A percentile compares a stretch with the other conserved stretches of the same genome.
phyloP scores from a whole-genome alignment of 1,140 invertebrate genomes.

The Drosophila varians region DNA sequence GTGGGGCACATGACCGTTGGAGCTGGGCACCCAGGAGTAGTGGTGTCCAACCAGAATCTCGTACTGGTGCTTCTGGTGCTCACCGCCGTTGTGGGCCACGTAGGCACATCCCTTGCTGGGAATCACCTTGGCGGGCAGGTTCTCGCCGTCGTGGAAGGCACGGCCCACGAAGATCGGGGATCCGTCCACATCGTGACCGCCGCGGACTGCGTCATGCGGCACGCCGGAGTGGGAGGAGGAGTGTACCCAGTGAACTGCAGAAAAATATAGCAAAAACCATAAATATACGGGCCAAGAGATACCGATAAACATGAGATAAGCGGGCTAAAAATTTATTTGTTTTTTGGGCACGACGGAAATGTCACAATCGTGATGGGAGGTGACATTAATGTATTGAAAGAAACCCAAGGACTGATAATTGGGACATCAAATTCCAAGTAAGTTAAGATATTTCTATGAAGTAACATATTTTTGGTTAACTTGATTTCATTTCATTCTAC shows the following conservation, averaged over 20 bases:
- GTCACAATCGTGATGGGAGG: not conserved
- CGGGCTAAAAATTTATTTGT: not conserved
- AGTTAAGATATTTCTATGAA: too few species aligned
- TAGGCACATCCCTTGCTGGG: conserved; percentile 84
- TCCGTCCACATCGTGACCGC: conserved; percentile 86
- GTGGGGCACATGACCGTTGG: conserved; percentile 85
- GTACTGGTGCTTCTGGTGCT: conserved; percentile 86
- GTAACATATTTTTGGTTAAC: too few species aligned
- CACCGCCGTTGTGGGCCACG: conserved; percentile 86
- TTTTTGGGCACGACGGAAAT: not conserved
- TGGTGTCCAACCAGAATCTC: conserved; percentile 86
- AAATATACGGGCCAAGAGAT: not conserved
- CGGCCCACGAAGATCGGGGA: conserved; percentile 88
- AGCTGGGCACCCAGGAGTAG: conserved; percentile 84
- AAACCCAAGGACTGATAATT: not conserved
- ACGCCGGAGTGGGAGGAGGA: conserved; percentile 67
- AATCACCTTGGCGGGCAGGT: conserved; percentile 84
- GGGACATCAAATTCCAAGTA: not conserved
- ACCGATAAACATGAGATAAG: not conserved
- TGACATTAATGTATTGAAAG: not conserved
- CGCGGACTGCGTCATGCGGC: conserved; percentile 84
- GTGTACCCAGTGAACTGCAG: conserved; percentile 79
- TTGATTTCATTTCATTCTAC: too few species aligned
- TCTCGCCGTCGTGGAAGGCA: conserved; percentile 87
- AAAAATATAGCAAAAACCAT: conserved; percentile 35